Conservation (phyloP, 1,140 invertebrate species). For the Geopemphigus sp. region DNA sequence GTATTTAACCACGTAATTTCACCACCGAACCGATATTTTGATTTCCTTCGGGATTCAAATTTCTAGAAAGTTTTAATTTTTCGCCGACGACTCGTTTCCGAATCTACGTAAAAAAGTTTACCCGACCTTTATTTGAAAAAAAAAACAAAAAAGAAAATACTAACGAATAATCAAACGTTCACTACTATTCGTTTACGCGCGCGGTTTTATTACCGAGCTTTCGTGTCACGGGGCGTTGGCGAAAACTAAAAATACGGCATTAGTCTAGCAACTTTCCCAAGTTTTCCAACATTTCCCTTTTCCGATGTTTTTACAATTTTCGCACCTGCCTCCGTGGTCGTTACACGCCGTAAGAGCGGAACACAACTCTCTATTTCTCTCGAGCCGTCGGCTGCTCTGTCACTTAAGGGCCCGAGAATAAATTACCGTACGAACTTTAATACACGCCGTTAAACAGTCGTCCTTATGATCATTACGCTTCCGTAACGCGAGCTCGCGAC, state of each 20-base stretch:
- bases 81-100: not conserved
- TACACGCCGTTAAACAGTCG: too few relatives aligned
- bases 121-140: not conserved
- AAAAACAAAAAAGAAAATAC: not conserved
- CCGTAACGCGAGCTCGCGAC: not conserved
- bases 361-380: not conserved
- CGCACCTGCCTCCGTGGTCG: not conserved
- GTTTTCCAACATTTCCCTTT: not conserved
- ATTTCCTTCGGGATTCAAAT: not conserved
- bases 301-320: slow-evolving; percentile 9
- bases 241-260: not conserved
- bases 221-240: not conserved
- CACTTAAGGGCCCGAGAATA: not conserved
- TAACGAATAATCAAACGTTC: not conserved
- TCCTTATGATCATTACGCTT: not conserved
- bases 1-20: not conserved
- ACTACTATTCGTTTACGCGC: not conserved
- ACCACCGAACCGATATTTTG: not conserved
- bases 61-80: slow-evolving; percentile 11
- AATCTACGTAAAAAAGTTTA: not conserved
- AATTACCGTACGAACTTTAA: not conserved
- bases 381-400: not conserved
- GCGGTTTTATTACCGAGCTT: not conserved
- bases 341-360: not conserved
- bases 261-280: not conserved